Base-by-base conservation (phyloP, 2,888 invertebrate genomes). In the Volucella inanis region DNA sequence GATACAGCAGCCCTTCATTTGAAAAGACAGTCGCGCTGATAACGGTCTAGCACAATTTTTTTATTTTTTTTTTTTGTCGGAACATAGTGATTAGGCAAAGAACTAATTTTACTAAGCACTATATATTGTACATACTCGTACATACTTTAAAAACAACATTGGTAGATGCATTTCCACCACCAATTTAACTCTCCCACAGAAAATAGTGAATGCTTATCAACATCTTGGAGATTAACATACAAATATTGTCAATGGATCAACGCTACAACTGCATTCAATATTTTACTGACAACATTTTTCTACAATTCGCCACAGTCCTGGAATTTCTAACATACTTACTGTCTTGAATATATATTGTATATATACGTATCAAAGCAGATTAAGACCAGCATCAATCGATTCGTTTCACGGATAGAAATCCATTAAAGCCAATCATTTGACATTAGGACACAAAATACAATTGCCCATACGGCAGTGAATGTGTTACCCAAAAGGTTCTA, bases 391-490 rank as follows among this genome's bases (percentile, higher is more conserved):
- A 85, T 77, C 88, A 91, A 90, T 90, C 88, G 89, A 90, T 92
- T 92, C 90, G 92, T 92, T 89, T 90, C 91, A 90, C 91, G 89
- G 91, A 91, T 91, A 91, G 90, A 89, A 90, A 91, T 91, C 90
- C 91, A 92, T 91, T 92, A 90, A 90, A 91, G 90, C 90, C 90
- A 91, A 92, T 92, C 92, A 92, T 92, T 91, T 91, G 91, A 92
- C 92, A 92, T 91, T 90, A 92, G 91, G 91, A 92, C 90, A 91
- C 80, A 91, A 90, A 91, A 90, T 89, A 91, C 89, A 90, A 90
- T 89, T 88, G 88, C 88, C 89, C 76, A 82, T 82, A 68, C 82
- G 68, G 72, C 82, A 78, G 62, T 75, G 64, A 59, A 31, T 31
- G 38, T 70, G 84, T 79, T 84, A 80, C 75, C 79, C 83, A 79